Evolutionary conservation across 2,797 vertebrate genomes (phyloP), one percentile per base, ranked within the genome.

Genomic region (Ispidina picta): DNA sequence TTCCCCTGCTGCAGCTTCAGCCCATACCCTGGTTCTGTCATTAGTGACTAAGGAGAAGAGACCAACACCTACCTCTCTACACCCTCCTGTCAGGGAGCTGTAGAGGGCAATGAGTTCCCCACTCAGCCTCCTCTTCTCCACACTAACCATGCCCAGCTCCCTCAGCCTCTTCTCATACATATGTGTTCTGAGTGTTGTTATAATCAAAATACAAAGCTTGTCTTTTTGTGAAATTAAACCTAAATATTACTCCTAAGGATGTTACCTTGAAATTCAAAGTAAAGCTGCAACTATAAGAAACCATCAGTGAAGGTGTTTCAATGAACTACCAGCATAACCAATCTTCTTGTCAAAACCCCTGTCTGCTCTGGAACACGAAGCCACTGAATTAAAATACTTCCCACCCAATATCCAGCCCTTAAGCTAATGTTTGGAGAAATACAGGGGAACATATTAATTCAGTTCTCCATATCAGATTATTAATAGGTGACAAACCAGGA

Each of bases 341-440:
- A 83, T 84, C 74, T 83, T 75, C 91, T 70, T 92, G 92, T 94
- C 92, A 88, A 90, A 94, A 82, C 64, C 86, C 64, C 86, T 71
- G 31, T 60, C 86, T 72, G 14, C 58, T 48, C 52, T 19, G 59
- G 69, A 69, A 73, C 31, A 26, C 1, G 29, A 81, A 77, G 76
- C 58, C 76, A 68, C 64, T 37, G 41, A 78, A 84, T 87, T 82
- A 78, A 85, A 92, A 89, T 65, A 54, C 55, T 72, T 72, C 84
- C 66, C 33, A 79, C 65, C 63, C 79, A 56, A 25, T 23, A 74
- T 51, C 83, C 21, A 85, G 92, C 86, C 91, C 92, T 74, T 68
- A 68, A 92, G 89, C 91, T 72, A 89, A 85, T 29, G 64, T 55
- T 83, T 80, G 80, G 79, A 84, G 74, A 66, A 89, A 48, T 52